Evolutionary conservation across 2,113 vertebrate genomes (phyloP), one percentile per base, ranked within the genome.

Genomic region (Carassius carassius): DNA sequence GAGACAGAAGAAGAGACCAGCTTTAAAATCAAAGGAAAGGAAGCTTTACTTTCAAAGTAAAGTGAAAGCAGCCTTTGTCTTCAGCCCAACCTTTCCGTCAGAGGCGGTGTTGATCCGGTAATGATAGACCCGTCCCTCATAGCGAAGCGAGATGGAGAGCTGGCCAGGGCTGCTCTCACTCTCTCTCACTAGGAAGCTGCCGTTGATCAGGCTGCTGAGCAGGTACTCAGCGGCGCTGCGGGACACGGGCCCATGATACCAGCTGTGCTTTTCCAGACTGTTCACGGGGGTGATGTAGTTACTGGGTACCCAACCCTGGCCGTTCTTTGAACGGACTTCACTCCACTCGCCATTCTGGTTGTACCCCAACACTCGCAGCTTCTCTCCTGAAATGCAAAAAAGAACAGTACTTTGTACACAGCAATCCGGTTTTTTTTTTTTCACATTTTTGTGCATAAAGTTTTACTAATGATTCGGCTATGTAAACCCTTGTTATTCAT

Each of bases 281-380:
- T 99, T 99, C 84, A 99, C 98, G 0, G 98, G 98, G 0, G 98
- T 99, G 94, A 99, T 99, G 92, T 99, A 99, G 94, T 99, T 99
- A 93, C 97, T 99, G 0, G 98, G 98, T 19, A 99, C 98, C 98
- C 98, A 99, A 60, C 98, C 98, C 90, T 99, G 98, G 87, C 98
- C 98, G 0, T 99, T 99, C 93, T 99, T 99, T 0, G 98, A 99
- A 79, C 97, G 96, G 86, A 99, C 98, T 89, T 99, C 98, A 11
- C 98, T 99, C 98, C 98, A 99, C 86, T 99, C 98, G 0, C 98
- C 97, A 85, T 98, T 99, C 95, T 99, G 98, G 93, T 99, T 99
- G 92, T 99, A 99, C 91, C 98, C 97, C 89, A 99, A 92, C 86
- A 99, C 98, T 69, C 97, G 94, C 17, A 99, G 94, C 93, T 99